Evolutionary conservation across 1,140 invertebrate species (phyloP), one percentile per base, ranked within the genome.

Genomic region (Sipha flava): DNA sequence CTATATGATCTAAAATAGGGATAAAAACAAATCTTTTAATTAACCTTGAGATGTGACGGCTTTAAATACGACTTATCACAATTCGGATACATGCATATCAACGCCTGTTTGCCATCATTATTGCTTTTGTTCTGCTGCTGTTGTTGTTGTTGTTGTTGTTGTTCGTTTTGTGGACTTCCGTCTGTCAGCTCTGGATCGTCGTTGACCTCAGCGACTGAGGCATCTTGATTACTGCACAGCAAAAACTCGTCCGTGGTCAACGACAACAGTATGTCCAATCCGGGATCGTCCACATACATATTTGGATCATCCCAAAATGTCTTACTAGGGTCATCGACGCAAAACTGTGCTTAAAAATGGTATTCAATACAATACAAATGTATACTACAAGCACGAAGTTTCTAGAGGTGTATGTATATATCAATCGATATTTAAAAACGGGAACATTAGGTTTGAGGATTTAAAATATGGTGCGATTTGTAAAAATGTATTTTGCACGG

Each of bases 221-320:
- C n/a, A n/a, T n/a, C n/a, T n/a, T n/a, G n/a, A n/a, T n/a, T n/a
- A n/a, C n/a, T 26, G 29, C 29, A 40, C 1, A 14, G 12, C 21
- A 77, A 40, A 14, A 75, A 29, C 12, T 54, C 9, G 1, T 57
- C 72, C 0, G 1, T n/a, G 21, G 72, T 57, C 10, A 77, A 4
- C 21, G 72, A 37, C 3, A 77, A 4, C 10, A 77, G 23, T 3
- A 29, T 40, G 31, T 77, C 72, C 31, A 77, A 16, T 26, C 72
- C 72, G 1, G 72, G 49, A 3, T 77, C 72, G 6, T 77, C 72
- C 52, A 77, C 34, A 21, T 77, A 77, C 72, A 77, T 77, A 16
- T 34, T 77, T 0, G 72, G 72, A 10, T 77, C 72, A 4, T 77
- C 72, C 72, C 72, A 77, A 57, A 77, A 77, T 7, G 72, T 77